These are phyloP conservation scores for Philaethria dido DNA, from an alignment of 2,888 invertebrate genomes.

Conservation along the genomic window DNA sequence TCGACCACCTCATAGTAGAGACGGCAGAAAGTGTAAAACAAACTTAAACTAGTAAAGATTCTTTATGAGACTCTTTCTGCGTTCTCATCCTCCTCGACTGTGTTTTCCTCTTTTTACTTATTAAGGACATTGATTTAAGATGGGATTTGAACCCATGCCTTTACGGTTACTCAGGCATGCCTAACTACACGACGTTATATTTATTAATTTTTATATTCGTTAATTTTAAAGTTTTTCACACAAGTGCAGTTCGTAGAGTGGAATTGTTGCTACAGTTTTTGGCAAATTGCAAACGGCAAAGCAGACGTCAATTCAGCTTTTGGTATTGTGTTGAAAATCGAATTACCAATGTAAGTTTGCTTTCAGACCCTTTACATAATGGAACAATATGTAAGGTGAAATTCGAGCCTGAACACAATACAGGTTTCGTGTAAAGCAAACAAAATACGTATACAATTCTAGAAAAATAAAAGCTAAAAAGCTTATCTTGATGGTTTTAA, in stretches of 20 bases:
- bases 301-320: constrained; percentile 20
- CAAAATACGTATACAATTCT: constrained; percentile 18
- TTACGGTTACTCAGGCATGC: no score
- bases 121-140: no score
- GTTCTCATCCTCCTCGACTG: no score
- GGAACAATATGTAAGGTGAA: constrained; percentile 38
- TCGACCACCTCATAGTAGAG: no score
- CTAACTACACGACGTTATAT: background rate
- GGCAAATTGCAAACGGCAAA: constrained; percentile 16
- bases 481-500: background rate
- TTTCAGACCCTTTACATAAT: constrained; percentile 42
- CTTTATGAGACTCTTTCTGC: no score
- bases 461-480: background rate
- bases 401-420: constrained; percentile 23
- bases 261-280: constrained; percentile 29
- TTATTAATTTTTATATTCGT: background rate
- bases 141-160: no score
- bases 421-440: constrained; percentile 16
- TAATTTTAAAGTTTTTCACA: background rate
- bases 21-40: no score
- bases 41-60: no score
- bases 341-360: constrained; percentile 29
- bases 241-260: constrained; percentile 22
- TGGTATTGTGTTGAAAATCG: constrained; percentile 33
- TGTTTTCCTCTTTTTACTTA: no score